Conservation (phyloP, 2,797 vertebrate genomes). For the Hapalemur alaotrensis region DNA sequence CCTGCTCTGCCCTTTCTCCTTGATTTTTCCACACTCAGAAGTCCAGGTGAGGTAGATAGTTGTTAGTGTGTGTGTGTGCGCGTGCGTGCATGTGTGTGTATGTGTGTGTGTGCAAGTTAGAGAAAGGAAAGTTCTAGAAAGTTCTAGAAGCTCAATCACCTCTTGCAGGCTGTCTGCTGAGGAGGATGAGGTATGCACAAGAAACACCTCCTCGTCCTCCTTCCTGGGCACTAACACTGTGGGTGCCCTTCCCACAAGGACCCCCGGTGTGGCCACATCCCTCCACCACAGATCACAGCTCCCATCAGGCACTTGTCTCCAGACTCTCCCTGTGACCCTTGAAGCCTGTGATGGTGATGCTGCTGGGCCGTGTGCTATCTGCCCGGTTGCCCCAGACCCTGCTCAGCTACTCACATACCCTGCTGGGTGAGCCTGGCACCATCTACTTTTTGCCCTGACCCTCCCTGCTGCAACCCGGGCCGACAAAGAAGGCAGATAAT, state of each 20-base stretch:
- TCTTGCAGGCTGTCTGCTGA: background rate
- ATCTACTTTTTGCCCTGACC: background rate
- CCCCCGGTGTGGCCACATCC: background rate
- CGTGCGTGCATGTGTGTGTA: background rate
- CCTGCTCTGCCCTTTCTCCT: background rate
- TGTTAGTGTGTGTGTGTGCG: background rate
- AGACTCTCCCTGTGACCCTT: too few relatives aligned
- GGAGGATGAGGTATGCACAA: rapidly evolving
- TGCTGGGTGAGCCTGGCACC: rapidly evolving
- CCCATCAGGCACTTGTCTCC: too few relatives aligned
- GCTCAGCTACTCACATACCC: background rate
- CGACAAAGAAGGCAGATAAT: background rate
- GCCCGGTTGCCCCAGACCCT: background rate
- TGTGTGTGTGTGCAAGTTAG: background rate
- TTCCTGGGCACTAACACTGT: background rate
- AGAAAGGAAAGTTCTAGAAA: background rate
- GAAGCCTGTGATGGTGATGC: background rate
- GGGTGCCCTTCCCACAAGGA: background rate
- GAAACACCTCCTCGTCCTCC: background rate
- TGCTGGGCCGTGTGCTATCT: background rate
- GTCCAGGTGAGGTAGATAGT: background rate
- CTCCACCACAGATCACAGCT: too few relatives aligned
- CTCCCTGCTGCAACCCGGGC: background rate
- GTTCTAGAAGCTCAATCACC: background rate
- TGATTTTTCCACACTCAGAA: background rate